Percentiles rank a stretch among this genome's conserved stretches.
phyloP scores from a whole-genome alignment of 2,113 vertebrate genomes.

The Glaucidium brasilianum region DNA sequence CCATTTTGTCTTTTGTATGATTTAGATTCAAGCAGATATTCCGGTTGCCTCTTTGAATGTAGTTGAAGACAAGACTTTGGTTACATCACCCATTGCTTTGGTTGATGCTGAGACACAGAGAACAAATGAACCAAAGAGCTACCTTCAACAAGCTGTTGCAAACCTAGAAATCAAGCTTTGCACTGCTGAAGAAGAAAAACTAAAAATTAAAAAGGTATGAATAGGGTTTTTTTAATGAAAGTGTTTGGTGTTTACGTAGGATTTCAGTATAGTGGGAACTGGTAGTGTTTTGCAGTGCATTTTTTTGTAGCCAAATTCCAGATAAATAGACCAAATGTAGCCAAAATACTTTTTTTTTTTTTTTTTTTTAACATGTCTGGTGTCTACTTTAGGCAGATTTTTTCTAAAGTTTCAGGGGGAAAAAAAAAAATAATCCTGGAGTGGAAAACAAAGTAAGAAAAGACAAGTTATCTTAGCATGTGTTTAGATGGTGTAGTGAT shows the following conservation, averaged over 20 bases:
- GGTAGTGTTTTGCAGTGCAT: neutral
- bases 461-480: neutral
- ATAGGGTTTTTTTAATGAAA: neutral
- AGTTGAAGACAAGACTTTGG: constrained; percentile 38
- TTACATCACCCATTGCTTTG: neutral
- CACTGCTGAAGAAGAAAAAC: constrained; percentile 77
- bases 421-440: neutral
- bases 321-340: neutral
- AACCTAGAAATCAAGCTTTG: constrained; percentile 70
- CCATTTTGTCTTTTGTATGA: neutral
- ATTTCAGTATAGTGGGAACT: neutral
- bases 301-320: neutral
- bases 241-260: neutral
- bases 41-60: constrained; percentile 44
- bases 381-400: neutral
- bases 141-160: constrained; percentile 67
- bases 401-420: neutral
- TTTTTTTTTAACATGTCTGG: neutral
- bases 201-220: constrained; percentile 74
- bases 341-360: neutral
- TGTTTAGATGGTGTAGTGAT: neutral
- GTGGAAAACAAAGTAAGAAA: neutral
- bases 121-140: constrained; percentile 9
- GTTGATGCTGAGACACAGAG: constrained; percentile 4
- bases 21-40: constrained; percentile 64